Base-by-base conservation (phyloP, 2,797 vertebrate species). In the Bradypodion ventrale region DNA sequence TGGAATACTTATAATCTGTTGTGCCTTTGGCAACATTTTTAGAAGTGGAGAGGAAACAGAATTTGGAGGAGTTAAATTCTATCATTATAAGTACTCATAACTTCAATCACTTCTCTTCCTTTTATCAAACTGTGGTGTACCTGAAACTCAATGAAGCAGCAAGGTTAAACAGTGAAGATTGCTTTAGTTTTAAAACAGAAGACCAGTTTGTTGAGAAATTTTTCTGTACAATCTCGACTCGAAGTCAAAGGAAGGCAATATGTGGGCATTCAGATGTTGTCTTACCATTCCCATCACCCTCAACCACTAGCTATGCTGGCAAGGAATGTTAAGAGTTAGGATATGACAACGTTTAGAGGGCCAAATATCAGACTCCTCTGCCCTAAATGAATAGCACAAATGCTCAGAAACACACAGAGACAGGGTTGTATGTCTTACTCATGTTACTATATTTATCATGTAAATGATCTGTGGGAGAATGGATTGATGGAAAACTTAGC, bases 21-120 rank as follows among this genome's bases (percentile, higher is more conserved):
- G 32, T 82, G 81, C 65, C 63, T 63, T 86, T 76, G 49, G 27
- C 88, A 83, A 85, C 69, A 65, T 16, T 89, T 88, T 91, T 84
- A 87, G 91, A 90, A 89, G 21, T 87, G 4, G 4, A 42, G 90
- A 86, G 12, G 42, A 72, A 80, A 49, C 49, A 77, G 35, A 32
- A 27, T 25, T 46, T 29, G 0, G 46, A 63, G 75, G 88, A 59
- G 16, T 37, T 87, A 0, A 81, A 9, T 16, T 1, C 10, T 90
- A 90, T 35, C 7, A 68, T 0, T 2, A 6, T 5, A 78, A 72
- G 65, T 40, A 56, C 0, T 12, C 2, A 68, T 84, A 60, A 59
- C 21, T 70, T 69, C 81, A 87, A n/a, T 32, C 29, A 65, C 6
- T 8, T 23, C 4, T 62, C 49, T 27, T 75, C 32, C 74, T 32